phyloP scores from a whole-genome alignment of 2,888 invertebrate species.

The Stenichneumon culpator region DNA sequence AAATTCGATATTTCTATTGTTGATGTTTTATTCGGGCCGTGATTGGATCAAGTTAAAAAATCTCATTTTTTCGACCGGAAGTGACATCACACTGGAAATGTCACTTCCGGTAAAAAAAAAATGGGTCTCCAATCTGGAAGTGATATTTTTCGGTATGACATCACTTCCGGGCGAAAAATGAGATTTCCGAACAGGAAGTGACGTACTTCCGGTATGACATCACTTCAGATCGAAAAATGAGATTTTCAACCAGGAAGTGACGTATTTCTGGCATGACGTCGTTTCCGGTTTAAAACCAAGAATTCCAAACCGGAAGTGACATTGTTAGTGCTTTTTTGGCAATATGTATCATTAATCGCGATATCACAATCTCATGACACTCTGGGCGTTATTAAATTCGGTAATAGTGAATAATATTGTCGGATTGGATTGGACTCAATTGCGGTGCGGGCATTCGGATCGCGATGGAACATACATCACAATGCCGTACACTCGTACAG shows the following conservation, averaged over 20 bases:
- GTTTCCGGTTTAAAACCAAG: background rate
- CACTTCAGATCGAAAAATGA: too few species aligned
- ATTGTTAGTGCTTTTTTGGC: background rate
- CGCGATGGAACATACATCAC: constrained; percentile 12
- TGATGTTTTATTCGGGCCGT: background rate
- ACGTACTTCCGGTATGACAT: too few species aligned
- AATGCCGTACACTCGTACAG: background rate
- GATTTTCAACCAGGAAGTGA: too few species aligned
- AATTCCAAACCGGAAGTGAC: too few species aligned
- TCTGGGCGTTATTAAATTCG: constrained; percentile 53
- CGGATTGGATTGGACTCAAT: constrained; percentile 54
- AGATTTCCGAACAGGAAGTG: too few species aligned
- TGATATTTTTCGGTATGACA: too few species aligned
- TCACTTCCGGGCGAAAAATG: too few species aligned
- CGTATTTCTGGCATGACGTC: background rate
- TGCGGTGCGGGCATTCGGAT: constrained; percentile 37
- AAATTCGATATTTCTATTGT: background rate
- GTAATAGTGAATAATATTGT: constrained; percentile 61
- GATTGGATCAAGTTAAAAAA: too few species aligned
- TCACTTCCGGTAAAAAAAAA: too few species aligned
- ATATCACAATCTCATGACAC: constrained; percentile 41
- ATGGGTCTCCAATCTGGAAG: too few species aligned
- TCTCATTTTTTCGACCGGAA: too few species aligned
- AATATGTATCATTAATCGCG: constrained; percentile 21
- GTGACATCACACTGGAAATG: too few species aligned